Percentiles rank a stretch among this genome's conserved stretches.
These are phyloP conservation scores for Anableps anableps DNA, from an alignment of 2,797 vertebrate species.

Conservation along the genomic window DNA sequence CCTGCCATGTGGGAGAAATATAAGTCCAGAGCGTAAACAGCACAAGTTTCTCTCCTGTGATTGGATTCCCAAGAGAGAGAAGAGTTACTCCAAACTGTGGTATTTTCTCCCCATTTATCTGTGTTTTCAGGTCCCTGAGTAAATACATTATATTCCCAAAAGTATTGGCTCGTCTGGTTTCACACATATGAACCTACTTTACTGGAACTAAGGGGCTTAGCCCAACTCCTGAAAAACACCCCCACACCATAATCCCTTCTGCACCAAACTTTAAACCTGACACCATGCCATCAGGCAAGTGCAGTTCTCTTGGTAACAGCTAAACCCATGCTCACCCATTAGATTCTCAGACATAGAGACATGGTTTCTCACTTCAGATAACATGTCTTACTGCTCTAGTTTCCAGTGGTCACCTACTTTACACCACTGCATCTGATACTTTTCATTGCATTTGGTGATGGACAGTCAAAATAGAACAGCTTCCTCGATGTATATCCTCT, in stretches of 20 bases:
- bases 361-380: background rate
- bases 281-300: background rate
- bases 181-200: background rate
- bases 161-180: background rate
- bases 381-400: background rate
- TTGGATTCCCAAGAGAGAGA: conserved; percentile 38
- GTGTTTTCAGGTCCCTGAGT: conserved; percentile 22
- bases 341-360: background rate
- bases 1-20: conserved; percentile 53
- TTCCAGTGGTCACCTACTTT: background rate
- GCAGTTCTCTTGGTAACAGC: background rate
- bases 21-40: conserved; percentile 53
- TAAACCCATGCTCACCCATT: background rate
- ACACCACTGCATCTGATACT: background rate
- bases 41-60: conserved; percentile 36
- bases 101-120: conserved; percentile 27
- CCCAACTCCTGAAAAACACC: background rate
- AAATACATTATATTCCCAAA: conserved; percentile 10
- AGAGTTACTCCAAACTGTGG: conserved; percentile 19
- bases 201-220: conserved; percentile 7
- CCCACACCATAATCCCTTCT: background rate
- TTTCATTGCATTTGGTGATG: background rate
- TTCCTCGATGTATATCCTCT: background rate
- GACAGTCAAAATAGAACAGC: background rate
- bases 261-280: conserved; percentile 6